These are phyloP conservation scores for Antidorcas marsupialis DNA, from an alignment of 2,113 vertebrate species.

Conservation along the genomic window DNA sequence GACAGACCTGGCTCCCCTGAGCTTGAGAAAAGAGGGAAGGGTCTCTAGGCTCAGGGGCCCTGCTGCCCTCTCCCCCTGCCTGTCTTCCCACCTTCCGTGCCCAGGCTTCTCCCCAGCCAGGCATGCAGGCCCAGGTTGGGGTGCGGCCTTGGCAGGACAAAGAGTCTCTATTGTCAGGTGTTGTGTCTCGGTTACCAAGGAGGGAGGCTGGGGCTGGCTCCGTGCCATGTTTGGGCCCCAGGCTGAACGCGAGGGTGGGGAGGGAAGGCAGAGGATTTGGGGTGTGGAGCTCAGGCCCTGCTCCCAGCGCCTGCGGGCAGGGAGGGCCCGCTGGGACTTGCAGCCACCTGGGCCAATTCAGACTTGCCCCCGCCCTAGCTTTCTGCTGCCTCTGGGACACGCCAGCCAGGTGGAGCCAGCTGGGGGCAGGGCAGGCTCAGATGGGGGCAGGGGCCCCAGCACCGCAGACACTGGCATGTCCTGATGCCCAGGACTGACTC, in stretches of 20 bases:
- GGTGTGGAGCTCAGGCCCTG: constrained; percentile 27
- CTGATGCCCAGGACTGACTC: neutral
- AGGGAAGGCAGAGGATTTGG: constrained; percentile 36
- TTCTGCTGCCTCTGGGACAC: constrained; percentile 38
- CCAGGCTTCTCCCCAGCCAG: neutral
- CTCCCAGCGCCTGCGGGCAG: constrained; percentile 26
- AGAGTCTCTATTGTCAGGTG: constrained; percentile 41
- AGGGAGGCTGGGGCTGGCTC: constrained; percentile 32
- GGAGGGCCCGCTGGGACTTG: constrained; percentile 31
- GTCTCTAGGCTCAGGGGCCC: neutral
- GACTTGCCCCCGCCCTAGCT: constrained; percentile 23
- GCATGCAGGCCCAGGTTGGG: neutral
- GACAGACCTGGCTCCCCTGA: neutral
- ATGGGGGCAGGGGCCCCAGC: neutral
- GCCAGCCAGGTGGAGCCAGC: neutral
- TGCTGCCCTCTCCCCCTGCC: neutral
- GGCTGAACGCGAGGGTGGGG: constrained; percentile 50
- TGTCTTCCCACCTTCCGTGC: neutral
- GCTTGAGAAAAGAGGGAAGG: neutral
- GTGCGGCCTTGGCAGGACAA: constrained; percentile 42
- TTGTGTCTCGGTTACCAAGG: constrained; percentile 51
- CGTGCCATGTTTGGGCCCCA: constrained; percentile 60
- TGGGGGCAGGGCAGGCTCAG: neutral
- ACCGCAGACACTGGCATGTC: fast-evolving
- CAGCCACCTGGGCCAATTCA: constrained; percentile 15